Evolutionary conservation across 1,140 invertebrate species (phyloP), one percentile per base, ranked within the genome.

Genomic region (Pentalonia nigronervosa): DNA sequence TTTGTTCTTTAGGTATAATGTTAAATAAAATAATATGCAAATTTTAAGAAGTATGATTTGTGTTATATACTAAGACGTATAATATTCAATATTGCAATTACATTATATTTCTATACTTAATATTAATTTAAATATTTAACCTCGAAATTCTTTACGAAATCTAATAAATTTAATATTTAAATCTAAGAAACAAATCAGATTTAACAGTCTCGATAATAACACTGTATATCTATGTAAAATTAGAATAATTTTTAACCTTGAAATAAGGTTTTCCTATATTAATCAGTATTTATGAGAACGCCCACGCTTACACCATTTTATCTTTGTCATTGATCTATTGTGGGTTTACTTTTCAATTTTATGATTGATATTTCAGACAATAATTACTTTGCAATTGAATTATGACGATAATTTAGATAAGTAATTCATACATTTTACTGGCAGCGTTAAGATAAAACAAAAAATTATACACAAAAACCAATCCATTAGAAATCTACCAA

Each of bases 221-320:
- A 41, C 36, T 36, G 36, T 23, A 41, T 83, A 41, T 84, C 36
- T 25, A 25, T 41, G 41, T 36, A 84, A 88, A 88, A 88, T 88
- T 41, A 45, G 20, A 56, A 90, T 41, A 90, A 7, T 60, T 90
- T 90, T 60, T 23, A 41, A 60, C 88, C 88, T 90, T 90, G 88
- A 53, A 34, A 60, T 60, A 30, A 30, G 30, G 30, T 88, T 90
- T 36, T 89, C 50, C 53, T 89, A 36, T 53, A 36, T 89, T 89
- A 90, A 36, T 36, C 50, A 25, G 20, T 90, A 90, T 60, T 90
- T 60, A 47, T 47, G 36, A 56, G 41, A 90, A 90, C 88, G 88
- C 88, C 88, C 88, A 90, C 88, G 88, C 88, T 11, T 23, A 45
- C 25, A 25, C 34, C 9, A 36, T 9, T 56, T 90, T 41, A 60